A percentile compares a stretch with the other conserved stretches of the same genome.
phyloP scores from a whole-genome alignment of 2,888 invertebrate genomes.

The Drosophila kokeensis region DNA sequence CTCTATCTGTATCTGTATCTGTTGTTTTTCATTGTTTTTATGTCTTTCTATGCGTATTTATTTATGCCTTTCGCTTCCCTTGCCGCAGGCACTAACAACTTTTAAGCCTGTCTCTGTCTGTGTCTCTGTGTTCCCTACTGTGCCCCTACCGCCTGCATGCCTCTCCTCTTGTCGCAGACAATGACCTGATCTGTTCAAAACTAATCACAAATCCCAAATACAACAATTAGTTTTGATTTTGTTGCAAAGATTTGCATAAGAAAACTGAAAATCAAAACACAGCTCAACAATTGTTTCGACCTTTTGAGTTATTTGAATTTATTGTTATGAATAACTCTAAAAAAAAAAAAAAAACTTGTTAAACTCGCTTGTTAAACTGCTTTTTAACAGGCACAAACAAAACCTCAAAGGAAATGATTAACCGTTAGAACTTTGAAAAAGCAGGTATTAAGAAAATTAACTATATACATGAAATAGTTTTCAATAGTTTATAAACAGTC shows the following conservation, averaged over 20 bases:
- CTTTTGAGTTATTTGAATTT: constrained; percentile 28
- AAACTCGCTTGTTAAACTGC: not conserved
- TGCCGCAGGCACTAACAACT: constrained; percentile 29
- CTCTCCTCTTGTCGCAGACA: constrained; percentile 21
- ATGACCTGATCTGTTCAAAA: constrained; percentile 31
- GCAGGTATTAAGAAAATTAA: not conserved
- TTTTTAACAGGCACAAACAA: not conserved
- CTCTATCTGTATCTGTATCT: not conserved
- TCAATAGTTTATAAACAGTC: not conserved
- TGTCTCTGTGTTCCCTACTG: not conserved
- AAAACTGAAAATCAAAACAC: constrained; percentile 17
- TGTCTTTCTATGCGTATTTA: not conserved
- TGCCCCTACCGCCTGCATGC: not conserved
- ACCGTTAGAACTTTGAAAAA: not conserved
- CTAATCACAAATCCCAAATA: constrained; percentile 24
- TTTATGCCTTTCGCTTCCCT: constrained; percentile 27
- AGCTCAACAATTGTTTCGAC: constrained; percentile 41
- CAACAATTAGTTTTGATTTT: constrained; percentile 63
- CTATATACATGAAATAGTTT: not conserved
- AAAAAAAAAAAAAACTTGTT: constrained; percentile 16
- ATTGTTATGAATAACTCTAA: constrained; percentile 31
- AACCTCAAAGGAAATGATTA: not conserved
- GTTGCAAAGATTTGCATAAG: constrained; percentile 45
- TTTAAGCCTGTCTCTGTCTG: constrained; percentile 3
- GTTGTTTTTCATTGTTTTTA: not conserved